phyloP scores from a whole-genome alignment of 2,797 vertebrate genomes.

The Tadarida brasiliensis region DNA sequence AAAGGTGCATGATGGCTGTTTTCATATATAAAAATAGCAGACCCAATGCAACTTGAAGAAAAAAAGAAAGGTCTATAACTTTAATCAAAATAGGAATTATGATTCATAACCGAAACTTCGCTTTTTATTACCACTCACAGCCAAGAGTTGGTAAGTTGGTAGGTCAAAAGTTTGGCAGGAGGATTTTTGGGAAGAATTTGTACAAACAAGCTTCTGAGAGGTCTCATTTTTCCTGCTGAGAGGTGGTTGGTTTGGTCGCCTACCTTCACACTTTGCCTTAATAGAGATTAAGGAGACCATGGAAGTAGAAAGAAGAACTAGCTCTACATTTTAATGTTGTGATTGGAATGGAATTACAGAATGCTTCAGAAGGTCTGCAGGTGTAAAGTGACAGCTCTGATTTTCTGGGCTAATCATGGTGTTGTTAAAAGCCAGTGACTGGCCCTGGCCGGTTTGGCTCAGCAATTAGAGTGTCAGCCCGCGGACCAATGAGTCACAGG shows the following conservation, averaged over 20 bases:
- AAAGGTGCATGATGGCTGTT: slow-evolving; percentile 61
- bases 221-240: slow-evolving; percentile 5
- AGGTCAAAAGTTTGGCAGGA: slow-evolving; percentile 51
- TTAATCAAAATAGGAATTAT: neutral
- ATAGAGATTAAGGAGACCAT: neutral
- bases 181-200: neutral
- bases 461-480: no score
- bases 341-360: neutral
- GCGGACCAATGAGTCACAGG: no score
- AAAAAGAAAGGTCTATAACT: slow-evolving; percentile 1
- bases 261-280: neutral
- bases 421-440: neutral
- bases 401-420: neutral
- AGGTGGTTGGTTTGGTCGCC: neutral
- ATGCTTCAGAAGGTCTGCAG: neutral
- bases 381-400: neutral
- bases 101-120: slow-evolving; percentile 32
- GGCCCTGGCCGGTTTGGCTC: no score
- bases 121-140: slow-evolving; percentile 23
- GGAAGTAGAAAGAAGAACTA: neutral
- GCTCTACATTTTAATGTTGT: neutral
- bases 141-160: neutral
- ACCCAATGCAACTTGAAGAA: neutral
- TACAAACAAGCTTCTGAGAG: slow-evolving; percentile 4
- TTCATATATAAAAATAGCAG: slow-evolving; percentile 78